Base-by-base conservation (phyloP, 2,888 invertebrate species). In the Crioceris asparagi region DNA sequence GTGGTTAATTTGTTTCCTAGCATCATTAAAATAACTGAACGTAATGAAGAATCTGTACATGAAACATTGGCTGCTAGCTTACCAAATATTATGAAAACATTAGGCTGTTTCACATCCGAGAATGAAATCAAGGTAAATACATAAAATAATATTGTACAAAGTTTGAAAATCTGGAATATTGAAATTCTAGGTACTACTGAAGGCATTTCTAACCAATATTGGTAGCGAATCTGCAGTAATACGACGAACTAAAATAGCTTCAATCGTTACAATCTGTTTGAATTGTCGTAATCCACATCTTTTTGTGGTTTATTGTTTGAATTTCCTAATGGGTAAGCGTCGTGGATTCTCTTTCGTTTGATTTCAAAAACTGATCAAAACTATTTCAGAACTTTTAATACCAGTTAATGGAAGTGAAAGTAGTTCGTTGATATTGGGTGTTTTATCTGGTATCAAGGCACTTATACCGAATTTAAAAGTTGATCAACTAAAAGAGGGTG, bases 241-340 rank as follows among this genome's bases (percentile, higher is more conserved):
- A 41, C 71, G 92, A 40, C 74, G 96, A 45, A 82, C 86, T 16
- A 80, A 87, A 18, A 79, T 90, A 1, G 76, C 74, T 35, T 85
- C 86, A 62, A 77, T 92, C 39, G 75, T 87, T 25, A 75, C 79
- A 40, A 72, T 91, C 37, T 87, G 90, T 63, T 71, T 81, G 41
- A 75, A 87, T 65, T 79, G 80, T 44, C 71, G 83, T 36, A 86
- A 85, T 59, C 74, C 77, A 2, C 62, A 65, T 40, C 64, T 74
- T 45, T 83, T 83, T 63, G 63, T 79, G 43, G 69, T 72, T 2
- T 74, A 82, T 55, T 70, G 83, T n/a, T 68, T 84, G 15, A 72
- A 73, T 40, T 66, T 71, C 47, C 61, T 80, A 30, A 59, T 79
- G 54, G 79, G 74, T 74, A 57, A 54, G 49, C 39, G 35, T 43